Evolutionary conservation across 2,113 vertebrate species (phyloP).

Genomic region (Odocoileus virginianus): DNA sequence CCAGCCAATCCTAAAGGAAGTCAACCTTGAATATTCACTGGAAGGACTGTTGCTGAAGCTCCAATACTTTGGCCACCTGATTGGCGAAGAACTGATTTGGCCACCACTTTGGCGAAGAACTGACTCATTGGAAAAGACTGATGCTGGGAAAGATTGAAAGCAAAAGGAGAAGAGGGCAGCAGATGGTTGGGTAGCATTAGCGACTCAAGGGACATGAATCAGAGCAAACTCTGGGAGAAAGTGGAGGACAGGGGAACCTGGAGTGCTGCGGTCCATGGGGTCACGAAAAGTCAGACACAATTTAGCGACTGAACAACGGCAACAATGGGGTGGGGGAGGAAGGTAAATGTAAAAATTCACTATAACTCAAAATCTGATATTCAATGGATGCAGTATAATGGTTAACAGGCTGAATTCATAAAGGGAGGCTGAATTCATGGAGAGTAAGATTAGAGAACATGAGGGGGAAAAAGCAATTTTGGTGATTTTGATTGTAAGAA

Average conservation of each 20-base stretch:
- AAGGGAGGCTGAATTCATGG: not conserved
- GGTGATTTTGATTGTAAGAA: not conserved
- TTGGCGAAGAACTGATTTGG: not conserved
- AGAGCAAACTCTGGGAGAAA: not conserved
- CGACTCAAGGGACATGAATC: not conserved
- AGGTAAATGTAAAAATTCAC: not conserved
- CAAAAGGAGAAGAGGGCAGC: not conserved
- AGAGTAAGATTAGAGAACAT: not conserved
- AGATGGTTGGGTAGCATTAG: not conserved
- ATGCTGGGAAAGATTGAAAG: not conserved
- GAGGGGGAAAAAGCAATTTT: not conserved
- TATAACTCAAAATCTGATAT: not conserved
- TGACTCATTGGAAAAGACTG: not conserved
- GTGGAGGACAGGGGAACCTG: not conserved
- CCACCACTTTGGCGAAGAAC: not conserved
- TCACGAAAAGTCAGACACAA: not conserved
- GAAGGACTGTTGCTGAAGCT: not conserved
- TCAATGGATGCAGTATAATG: fast-evolving
- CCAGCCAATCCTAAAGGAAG: not conserved
- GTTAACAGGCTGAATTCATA: not conserved
- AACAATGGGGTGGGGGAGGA: not conserved
- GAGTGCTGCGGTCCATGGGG: not conserved
- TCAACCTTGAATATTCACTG: not conserved
- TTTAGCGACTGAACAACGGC: not conserved
- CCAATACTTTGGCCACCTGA: not conserved